Evolutionary conservation across 2,113 vertebrate genomes (phyloP), one percentile per base, ranked within the genome.

Genomic region (Corythaeola cristata): DNA sequence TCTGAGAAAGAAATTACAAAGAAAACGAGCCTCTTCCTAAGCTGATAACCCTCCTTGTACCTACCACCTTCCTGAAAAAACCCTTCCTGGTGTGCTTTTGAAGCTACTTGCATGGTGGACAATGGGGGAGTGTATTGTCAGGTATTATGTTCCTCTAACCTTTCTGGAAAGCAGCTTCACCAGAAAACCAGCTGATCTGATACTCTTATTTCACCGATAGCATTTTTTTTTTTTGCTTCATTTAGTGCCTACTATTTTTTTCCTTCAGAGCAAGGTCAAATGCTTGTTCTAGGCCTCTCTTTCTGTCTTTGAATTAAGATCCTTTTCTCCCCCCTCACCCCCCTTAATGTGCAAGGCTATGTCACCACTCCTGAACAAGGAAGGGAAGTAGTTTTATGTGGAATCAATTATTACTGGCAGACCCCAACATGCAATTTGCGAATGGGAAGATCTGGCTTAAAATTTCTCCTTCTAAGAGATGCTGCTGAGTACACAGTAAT

Each of bases 1-100:
- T 74, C 94, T 93, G 94, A 96, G 90, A 91, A 56, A 93, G 89
- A 93, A 89, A 97, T 81, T 39, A 17, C 82, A 86, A 91, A 92
- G 89, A 79, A 91, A 94, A 93, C 0, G n/a, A 90, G 21, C 55
- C 66, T 80, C 88, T 96, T 88, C 71, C 96, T 91, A 66, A 73
- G 62, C 68, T 0, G 3, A 62, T 89, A 95, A 91, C 91, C 69
- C n/a, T 78, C 56, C 39, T 79, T 89, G 69, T 82, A 85, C 27
- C 74, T 73, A 66, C 37, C 49, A 69, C 19, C 52, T 85, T 72
- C 77, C 21, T 18, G 91, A 82, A 76, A 86, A 91, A 45, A 0
- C 35, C 16, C 30, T 81, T 96, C 58, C 58, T 76, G 13, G 22
- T 82, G 69, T 85, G 89, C 81, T 89, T 96, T 96, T 96, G 87